Evolutionary conservation across 2,113 vertebrate species (phyloP), one percentile per base, ranked within the genome.

Genomic region (Carlito syrichta): DNA sequence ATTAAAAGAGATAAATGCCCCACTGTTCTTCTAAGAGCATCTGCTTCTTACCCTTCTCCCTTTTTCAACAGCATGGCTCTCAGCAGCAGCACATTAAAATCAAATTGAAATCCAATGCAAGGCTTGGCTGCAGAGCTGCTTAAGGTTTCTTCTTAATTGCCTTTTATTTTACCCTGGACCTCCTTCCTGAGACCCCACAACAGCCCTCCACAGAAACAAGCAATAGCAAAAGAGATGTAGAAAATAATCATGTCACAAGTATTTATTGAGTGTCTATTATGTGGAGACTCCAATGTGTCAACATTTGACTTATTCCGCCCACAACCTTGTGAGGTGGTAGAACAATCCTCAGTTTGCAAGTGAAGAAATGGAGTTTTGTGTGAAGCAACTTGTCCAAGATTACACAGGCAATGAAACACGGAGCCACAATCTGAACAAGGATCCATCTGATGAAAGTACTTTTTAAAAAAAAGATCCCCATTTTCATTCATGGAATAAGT

Each of bases 1-100:
- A 98, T 98, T 99, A 98, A 98, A 98, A 98, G 98, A 99, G 98
- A 99, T 97, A 98, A 99, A 98, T 98, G 98, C 96, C 94, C 97
- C 96, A 98, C 98, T 97, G 98, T 98, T 98, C 97, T 96, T 98
- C 96, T 97, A 97, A 97, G 98, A 98, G 98, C 98, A 98, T 98
- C 98, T 98, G 98, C 97, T 98, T 97, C 96, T 97, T 97, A 93
- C 97, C 98, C 95, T 86, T 85, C 92, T 92, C 2, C 79, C 89
- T 95, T 97, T 84, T 90, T 94, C 92, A 97, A 97, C 96, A 98
- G 97, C 96, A 96, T 13, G 69, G 91, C 48, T 87, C 96, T 97
- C 97, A 97, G 97, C 97, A 97, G 95, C 97, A 96, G 92, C 32
- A 30, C 92, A 97, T 96, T 16, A 62, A 98, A 97, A 97, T 98